These are phyloP conservation scores for Butorides virescens DNA, from an alignment of 2,113 vertebrate genomes.

Conservation along the genomic window DNA sequence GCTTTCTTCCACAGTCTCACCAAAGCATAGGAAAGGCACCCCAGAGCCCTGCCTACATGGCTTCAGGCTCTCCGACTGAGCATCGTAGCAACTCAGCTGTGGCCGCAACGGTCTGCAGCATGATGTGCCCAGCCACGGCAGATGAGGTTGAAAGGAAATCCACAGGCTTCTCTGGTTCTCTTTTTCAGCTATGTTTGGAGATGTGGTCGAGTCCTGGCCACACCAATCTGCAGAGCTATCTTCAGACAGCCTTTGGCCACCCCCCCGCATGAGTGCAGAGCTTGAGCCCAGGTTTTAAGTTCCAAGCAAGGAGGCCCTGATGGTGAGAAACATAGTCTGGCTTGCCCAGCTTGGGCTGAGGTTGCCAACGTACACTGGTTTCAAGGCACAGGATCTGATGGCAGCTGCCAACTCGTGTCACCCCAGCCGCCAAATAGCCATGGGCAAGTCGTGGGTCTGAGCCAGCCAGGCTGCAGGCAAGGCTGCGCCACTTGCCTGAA, in stretches of 20 bases:
- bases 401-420: not conserved
- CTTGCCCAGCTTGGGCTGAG: not conserved
- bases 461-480: not conserved
- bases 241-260: not conserved
- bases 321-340: not conserved
- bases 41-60: not conserved
- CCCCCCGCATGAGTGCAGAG: not conserved
- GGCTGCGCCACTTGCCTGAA: not conserved
- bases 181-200: constrained; percentile 16
- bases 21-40: accelerated
- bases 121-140: not conserved
- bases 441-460: not conserved
- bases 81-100: not conserved
- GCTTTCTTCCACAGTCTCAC: not conserved
- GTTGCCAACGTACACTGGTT: not conserved
- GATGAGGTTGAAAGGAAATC: constrained; percentile 18
- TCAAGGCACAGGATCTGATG: not conserved
- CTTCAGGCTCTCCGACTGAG: not conserved
- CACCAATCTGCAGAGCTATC: not conserved
- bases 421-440: not conserved
- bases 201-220: not conserved
- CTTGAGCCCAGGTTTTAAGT: not conserved
- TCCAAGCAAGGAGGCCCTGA: not conserved
- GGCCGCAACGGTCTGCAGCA: not conserved
- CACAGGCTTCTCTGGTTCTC: not conserved